Conservation (phyloP, 2,888 invertebrate genomes). For the Priocnemis perturbator region DNA sequence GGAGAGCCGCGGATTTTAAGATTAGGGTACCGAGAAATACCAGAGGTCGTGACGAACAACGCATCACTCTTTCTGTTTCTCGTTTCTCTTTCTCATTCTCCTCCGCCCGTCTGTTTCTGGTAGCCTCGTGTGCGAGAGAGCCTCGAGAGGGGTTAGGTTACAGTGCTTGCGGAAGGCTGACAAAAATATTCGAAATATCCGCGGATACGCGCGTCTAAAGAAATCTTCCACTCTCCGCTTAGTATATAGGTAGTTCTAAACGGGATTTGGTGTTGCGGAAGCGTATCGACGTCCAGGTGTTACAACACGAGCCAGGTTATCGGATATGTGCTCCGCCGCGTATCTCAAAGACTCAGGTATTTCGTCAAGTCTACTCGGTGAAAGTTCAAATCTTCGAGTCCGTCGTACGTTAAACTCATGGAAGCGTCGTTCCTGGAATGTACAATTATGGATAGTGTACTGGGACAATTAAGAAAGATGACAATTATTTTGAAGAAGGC, state of each 20-base stretch:
- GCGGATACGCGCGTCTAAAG: conserved; percentile 7
- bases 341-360: too few species aligned
- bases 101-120: not conserved
- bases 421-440: too few species aligned
- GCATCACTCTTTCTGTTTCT: conserved; percentile 18
- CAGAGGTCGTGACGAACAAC: conserved; percentile 37
- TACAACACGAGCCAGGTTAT: too few species aligned
- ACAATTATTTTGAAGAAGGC: too few species aligned
- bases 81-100: not conserved
- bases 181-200: conserved; percentile 39
- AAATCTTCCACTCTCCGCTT: too few species aligned
- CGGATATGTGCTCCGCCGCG: too few species aligned
- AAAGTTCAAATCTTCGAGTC: too few species aligned
- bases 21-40: conserved; percentile 40
- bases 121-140: conserved; percentile 8
- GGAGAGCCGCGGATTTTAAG: conserved; percentile 19
- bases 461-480: too few species aligned
- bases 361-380: too few species aligned
- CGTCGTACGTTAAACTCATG: too few species aligned
- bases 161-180: conserved; percentile 24
- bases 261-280: conserved; percentile 1
- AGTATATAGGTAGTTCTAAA: not conserved
- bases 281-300: too few species aligned
- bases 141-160: conserved; percentile 43
- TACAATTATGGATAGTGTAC: too few species aligned